A percentile compares a stretch with the other conserved stretches of the same genome.
phyloP scores from a whole-genome alignment of 2,888 invertebrate species.

The Leucoma salicis region DNA sequence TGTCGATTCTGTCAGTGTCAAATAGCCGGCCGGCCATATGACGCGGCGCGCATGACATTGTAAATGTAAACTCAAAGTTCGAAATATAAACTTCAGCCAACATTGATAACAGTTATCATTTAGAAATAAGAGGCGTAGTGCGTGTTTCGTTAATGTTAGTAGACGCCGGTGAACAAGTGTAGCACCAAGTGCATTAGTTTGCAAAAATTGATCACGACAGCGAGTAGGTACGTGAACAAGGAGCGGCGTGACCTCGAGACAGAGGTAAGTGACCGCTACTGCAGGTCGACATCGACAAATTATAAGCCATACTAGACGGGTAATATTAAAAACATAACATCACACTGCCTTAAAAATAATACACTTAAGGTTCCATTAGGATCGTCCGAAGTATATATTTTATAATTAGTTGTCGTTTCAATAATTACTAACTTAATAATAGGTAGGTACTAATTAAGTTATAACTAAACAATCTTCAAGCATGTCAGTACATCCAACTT shows the following conservation, averaged over 20 bases:
- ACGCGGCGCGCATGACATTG: conserved; percentile 2
- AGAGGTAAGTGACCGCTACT: conserved; percentile 65
- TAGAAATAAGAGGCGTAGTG: conserved; percentile 12
- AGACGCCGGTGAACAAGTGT: neutral
- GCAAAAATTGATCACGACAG: neutral
- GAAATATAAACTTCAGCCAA: conserved; percentile 4
- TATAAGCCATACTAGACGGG: no score
- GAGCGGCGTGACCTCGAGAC: conserved; percentile 18
- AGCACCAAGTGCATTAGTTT: neutral
- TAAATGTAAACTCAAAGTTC: neutral
- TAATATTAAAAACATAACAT: no score
- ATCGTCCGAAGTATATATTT: no score
- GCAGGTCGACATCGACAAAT: no score
- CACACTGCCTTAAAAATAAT: no score
- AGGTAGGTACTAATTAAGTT: no score
- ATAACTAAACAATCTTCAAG: no score
- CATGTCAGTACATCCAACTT: no score
- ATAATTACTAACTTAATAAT: no score
- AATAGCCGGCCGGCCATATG: conserved; percentile 5
- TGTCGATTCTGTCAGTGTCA: no score
- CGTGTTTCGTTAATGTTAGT: conserved; percentile 13
- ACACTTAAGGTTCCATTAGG: no score
- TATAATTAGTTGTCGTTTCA: no score
- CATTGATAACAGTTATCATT: conserved; percentile 23
- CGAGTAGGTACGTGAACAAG: neutral